Base-by-base conservation (phyloP, 2,113 vertebrate genomes). In the Xyliphius kryptos region DNA sequence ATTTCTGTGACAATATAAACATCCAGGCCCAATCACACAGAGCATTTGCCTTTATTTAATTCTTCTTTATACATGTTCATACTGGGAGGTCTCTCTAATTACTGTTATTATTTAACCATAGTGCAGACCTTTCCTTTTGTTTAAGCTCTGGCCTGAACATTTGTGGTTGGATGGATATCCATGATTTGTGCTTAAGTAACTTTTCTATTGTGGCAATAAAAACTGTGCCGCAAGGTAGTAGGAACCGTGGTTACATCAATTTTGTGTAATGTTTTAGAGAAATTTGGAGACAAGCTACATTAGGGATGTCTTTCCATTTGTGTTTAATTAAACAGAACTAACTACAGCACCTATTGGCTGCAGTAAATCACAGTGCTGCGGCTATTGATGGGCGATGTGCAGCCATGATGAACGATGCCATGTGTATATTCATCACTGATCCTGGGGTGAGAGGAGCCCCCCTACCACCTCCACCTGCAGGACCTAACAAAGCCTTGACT, bases 321-420 rank as follows among this genome's bases (percentile, higher is more conserved):
- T 26, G 61, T 74, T 72, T 74, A 78, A 76, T 78, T 72, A 72
- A 71, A 68, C 63, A 75, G 67, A 73, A 68, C 70, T 71, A 77
- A 75, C 64, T 70, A 69, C 55, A 69, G 62, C 36, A 68, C 61
- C 63, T 68, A 77, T 72, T 26, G 57, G 60, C 56, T 62, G 66
- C 51, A 52, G 66, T 75, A 73, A 70, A 78, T 78, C 72, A 78
- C 59, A 52, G 44, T 14, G 47, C 22, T 36, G 40, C n/a, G 64
- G n/a, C 61, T 64, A 70, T 62, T 65, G 69, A 73, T 61, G 51
- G 49, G n/a, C n/a, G n/a, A n/a, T n/a, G n/a, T n/a, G n/a, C 22
- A 36, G 20, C 47, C 21, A 51, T 57, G 57, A 65, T 72, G 59
- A 43, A 72, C 56, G 32, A 64, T 22, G 43, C 56, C 6, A n/a